phyloP scores from a whole-genome alignment of 2,888 invertebrate genomes.

The Celastrina argiolus region DNA sequence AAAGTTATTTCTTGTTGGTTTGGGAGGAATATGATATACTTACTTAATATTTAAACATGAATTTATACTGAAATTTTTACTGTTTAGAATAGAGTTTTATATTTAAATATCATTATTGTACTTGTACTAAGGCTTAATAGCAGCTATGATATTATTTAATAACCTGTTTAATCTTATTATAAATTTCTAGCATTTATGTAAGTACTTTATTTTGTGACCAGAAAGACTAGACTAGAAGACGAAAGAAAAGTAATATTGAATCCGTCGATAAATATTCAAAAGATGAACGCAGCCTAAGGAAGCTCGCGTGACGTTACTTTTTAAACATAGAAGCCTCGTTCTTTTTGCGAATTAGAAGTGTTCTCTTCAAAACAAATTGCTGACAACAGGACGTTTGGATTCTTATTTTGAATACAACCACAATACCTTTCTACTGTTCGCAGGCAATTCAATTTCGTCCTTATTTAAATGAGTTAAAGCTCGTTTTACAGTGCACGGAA shows the following conservation, averaged over 20 bases:
- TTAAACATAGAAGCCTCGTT: slow-evolving; percentile 71
- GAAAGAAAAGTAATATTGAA: not conserved
- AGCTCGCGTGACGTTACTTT: slow-evolving; percentile 72
- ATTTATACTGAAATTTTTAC: too few relatives aligned
- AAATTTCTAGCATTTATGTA: too few relatives aligned
- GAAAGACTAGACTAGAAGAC: too few relatives aligned
- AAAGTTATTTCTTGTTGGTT: too few relatives aligned
- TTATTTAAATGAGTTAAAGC: slow-evolving; percentile 32
- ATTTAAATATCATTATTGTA: too few relatives aligned
- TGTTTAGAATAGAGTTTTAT: too few relatives aligned
- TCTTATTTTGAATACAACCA: slow-evolving; percentile 64
- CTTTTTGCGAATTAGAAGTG: slow-evolving; percentile 75
- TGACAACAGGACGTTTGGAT: slow-evolving; percentile 71
- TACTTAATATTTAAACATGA: too few relatives aligned
- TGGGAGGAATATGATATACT: too few relatives aligned
- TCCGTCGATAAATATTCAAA: not conserved
- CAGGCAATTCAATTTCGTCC: slow-evolving; percentile 33
- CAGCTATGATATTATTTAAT: too few relatives aligned
- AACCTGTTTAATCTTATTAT: too few relatives aligned
- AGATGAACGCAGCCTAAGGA: slow-evolving; percentile 41
- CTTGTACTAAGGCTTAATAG: too few relatives aligned
- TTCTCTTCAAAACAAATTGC: slow-evolving; percentile 77
- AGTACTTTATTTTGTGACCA: too few relatives aligned
- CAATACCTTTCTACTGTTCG: slow-evolving; percentile 32
- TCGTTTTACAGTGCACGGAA: slow-evolving; percentile 29